These are phyloP conservation scores for Phyto melanocephala DNA, from an alignment of 2,888 invertebrate species.

Conservation along the genomic window DNA sequence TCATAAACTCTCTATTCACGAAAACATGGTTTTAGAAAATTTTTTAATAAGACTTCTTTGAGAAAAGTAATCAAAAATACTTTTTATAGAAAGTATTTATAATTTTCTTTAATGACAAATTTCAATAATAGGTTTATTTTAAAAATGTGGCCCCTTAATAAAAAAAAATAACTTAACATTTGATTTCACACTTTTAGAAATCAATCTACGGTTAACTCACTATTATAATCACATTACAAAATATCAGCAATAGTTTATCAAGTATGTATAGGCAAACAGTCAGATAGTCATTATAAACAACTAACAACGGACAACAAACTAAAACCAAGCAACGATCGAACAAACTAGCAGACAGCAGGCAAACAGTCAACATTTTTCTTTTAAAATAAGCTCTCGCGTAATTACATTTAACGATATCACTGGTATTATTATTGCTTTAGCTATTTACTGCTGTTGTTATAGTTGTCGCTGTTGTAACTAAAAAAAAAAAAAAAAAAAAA, in stretches of 20 bases:
- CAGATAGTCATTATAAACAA: not conserved
- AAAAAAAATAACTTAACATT: not conserved
- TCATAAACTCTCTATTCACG: too few relatives aligned
- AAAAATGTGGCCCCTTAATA: too few relatives aligned
- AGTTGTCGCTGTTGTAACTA: slow-evolving; percentile 10
- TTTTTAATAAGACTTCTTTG: too few relatives aligned
- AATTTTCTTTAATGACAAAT: too few relatives aligned
- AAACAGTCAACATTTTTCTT: slow-evolving; percentile 30
- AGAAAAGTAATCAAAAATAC: too few relatives aligned
- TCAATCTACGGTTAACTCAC: not conserved
- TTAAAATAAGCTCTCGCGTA: slow-evolving; percentile 56
- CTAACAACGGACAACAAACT: slow-evolving; percentile 7
- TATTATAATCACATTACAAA: slow-evolving; percentile 2
- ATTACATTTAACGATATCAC: slow-evolving; percentile 53
- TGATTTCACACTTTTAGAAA: not conserved
- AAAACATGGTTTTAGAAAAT: too few relatives aligned
- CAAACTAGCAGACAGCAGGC: not conserved
- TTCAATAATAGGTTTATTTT: too few relatives aligned
- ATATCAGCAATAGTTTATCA: slow-evolving; percentile 8
- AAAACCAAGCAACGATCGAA: not conserved
- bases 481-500: too few relatives aligned
- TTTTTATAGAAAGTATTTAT: too few relatives aligned
- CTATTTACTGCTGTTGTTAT: not conserved
- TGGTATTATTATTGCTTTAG: not conserved
- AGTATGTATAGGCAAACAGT: slow-evolving; percentile 5